Base-by-base conservation (phyloP, 2,113 vertebrate species). In the Herpetotheres cachinnans region DNA sequence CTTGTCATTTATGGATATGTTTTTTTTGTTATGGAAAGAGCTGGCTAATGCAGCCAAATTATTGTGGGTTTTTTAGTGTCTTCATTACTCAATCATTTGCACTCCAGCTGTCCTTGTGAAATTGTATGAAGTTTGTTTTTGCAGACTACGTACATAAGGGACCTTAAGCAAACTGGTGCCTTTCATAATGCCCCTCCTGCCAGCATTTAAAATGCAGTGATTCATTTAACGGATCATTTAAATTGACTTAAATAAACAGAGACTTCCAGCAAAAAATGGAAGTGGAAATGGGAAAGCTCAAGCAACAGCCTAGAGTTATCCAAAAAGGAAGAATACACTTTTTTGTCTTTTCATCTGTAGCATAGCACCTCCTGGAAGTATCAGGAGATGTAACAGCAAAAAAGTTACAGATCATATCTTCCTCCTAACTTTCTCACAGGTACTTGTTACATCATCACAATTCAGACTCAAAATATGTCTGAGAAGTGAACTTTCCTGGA, bases 21-120 rank as follows among this genome's bases (percentile, higher is more conserved):
- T 3, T 49, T 59, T 70, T 74, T 54, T 38, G 3, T 44, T 90
- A 54, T 82, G 54, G 50, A 77, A 90, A 66, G 17, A 32, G 32
- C 17, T 73, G 8, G 36, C 24, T 86, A 83, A 88, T 70, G 38
- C 74, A 84, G 52, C 26, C n/a, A 83, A 77, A 81, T 62, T 74
- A 86, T 27, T 88, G 20, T 73, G 58, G 16, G 12, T 6, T 86
- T 87, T 88, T 88, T 42, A 66, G n/a, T 66, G 24, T 62, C 55
- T 90, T 83, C 18, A 8, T 95, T 92, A 78, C 74, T 83, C 85
- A 96, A n/a, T 59, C 32, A 50, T 77, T 86, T 83, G 46, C 62
- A 89, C 32, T 93, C 38, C 72, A 89, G 20, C 29, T 90, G 58
- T 54, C 67, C 58, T 93, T 93, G 63, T 94, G 92, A 95, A 96